Evolutionary conservation across 2,113 vertebrate genomes (phyloP).

Genomic region (Sarotherodon lohbergeri): DNA sequence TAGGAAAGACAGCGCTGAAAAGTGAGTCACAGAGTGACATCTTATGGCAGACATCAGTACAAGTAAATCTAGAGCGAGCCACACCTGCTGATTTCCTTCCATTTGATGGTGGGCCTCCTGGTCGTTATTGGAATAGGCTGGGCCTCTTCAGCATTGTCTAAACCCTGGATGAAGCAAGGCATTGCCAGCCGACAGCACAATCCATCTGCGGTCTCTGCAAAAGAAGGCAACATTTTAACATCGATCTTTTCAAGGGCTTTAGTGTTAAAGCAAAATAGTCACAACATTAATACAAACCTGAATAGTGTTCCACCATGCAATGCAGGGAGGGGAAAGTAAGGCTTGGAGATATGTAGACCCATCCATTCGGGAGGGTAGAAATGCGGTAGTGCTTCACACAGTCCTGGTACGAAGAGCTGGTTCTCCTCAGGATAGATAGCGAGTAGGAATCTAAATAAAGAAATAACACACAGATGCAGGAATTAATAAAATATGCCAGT

Average conservation of each 20-base stretch:
- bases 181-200: conserved; percentile 72
- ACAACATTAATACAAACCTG: conserved; percentile 56
- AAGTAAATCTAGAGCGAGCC: background rate
- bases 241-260: background rate
- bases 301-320: conserved; percentile 80
- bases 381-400: conserved; percentile 81
- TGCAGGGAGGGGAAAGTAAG: conserved; percentile 79
- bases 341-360: conserved; percentile 78
- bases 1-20: background rate
- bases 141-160: background rate
- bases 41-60: background rate
- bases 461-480: background rate
- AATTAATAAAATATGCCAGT: background rate
- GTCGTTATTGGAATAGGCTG: conserved; percentile 32
- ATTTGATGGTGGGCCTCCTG: conserved; percentile 71
- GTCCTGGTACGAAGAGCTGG: conserved; percentile 34
- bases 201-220: conserved; percentile 69
- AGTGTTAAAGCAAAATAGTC: background rate
- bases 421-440: conserved; percentile 69
- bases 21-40: background rate
- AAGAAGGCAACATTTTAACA: background rate
- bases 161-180: conserved; percentile 69
- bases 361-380: conserved; percentile 73
- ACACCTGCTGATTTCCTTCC: conserved; percentile 81
- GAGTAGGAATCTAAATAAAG: conserved; percentile 72